Evolutionary conservation across 1,140 invertebrate species (phyloP).

Genomic region (Diorhabda carinulata): DNA sequence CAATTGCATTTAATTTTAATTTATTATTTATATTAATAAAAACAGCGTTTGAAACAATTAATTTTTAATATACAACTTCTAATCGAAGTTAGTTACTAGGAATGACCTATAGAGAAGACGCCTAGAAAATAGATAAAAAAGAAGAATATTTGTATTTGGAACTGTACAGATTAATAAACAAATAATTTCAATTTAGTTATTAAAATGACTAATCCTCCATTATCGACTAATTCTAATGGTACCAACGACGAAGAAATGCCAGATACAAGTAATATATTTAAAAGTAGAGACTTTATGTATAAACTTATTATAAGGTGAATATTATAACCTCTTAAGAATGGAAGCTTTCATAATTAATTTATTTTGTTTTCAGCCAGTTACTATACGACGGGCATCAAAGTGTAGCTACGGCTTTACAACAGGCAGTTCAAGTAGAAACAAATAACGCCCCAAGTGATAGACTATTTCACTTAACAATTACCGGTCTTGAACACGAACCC

Average conservation of each 20-base stretch:
- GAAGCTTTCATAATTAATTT: slow-evolving; percentile 17
- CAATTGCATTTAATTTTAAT: too few species aligned
- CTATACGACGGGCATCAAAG: slow-evolving; percentile 92
- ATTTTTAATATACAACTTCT: too few species aligned
- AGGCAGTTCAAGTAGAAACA: slow-evolving; percentile 79
- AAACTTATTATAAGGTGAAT: slow-evolving; percentile 82
- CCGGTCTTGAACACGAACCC: slow-evolving; percentile 85
- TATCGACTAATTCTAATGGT: slow-evolving; percentile 20
- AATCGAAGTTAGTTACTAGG: too few species aligned
- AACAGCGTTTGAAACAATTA: too few species aligned
- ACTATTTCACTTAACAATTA: slow-evolving; percentile 76
- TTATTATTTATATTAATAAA: too few species aligned
- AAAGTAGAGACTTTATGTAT: slow-evolving; percentile 77
- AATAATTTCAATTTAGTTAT: not conserved
- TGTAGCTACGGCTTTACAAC: slow-evolving; percentile 78
- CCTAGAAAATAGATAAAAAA: not conserved
- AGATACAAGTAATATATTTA: slow-evolving; percentile 71
- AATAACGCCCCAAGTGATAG: slow-evolving; percentile 92
- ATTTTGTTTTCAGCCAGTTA: slow-evolving; percentile 67
- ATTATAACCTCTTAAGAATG: slow-evolving; percentile 17
- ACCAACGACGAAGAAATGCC: slow-evolving; percentile 54
- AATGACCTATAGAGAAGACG: too few species aligned
- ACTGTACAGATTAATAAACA: not conserved
- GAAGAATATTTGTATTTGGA: not conserved
- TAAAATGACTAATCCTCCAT: slow-evolving; percentile 28